Conservation (phyloP, 2,888 invertebrate genomes). For the Latheticus oryzae region DNA sequence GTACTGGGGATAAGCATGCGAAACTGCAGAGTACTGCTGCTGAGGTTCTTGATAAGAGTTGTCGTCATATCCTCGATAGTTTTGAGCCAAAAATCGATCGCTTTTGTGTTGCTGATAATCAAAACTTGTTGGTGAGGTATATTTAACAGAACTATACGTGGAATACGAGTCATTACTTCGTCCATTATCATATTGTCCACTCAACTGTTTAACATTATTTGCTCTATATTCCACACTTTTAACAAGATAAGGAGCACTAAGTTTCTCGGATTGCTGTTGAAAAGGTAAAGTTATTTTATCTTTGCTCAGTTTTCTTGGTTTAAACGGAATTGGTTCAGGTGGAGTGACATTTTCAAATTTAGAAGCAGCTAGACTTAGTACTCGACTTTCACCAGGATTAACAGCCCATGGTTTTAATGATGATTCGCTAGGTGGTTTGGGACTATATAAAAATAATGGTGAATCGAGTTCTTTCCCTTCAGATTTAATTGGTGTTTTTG, state of each 20-base stretch:
- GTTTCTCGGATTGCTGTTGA: constrained; percentile 49
- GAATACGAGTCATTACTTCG: constrained; percentile 41
- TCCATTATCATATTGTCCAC: constrained; percentile 59
- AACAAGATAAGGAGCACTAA: constrained; percentile 55
- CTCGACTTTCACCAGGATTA: constrained; percentile 66
- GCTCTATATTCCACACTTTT: constrained; percentile 52
- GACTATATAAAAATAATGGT: constrained; percentile 62
- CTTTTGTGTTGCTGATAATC: neutral
- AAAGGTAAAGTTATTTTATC: constrained; percentile 55
- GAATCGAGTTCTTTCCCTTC: constrained; percentile 46
- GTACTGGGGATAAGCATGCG: constrained; percentile 7
- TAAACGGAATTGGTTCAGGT: constrained; percentile 47
- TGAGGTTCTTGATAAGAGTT: neutral
- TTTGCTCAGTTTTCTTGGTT: constrained; percentile 56
- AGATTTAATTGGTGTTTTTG: constrained; percentile 49
- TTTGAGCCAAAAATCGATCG: neutral
- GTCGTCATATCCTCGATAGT: constrained; percentile 10
- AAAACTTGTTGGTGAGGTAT: too few species aligned
- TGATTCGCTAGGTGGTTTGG: constrained; percentile 57
- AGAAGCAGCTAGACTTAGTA: constrained; percentile 68
- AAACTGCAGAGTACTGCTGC: neutral
- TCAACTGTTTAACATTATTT: constrained; percentile 61
- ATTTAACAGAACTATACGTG: constrained; percentile 48
- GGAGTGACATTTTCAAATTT: constrained; percentile 68
- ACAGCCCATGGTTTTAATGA: constrained; percentile 67